Evolutionary conservation across 2,113 vertebrate genomes (phyloP).

Genomic region (Chloebia gouldiae): DNA sequence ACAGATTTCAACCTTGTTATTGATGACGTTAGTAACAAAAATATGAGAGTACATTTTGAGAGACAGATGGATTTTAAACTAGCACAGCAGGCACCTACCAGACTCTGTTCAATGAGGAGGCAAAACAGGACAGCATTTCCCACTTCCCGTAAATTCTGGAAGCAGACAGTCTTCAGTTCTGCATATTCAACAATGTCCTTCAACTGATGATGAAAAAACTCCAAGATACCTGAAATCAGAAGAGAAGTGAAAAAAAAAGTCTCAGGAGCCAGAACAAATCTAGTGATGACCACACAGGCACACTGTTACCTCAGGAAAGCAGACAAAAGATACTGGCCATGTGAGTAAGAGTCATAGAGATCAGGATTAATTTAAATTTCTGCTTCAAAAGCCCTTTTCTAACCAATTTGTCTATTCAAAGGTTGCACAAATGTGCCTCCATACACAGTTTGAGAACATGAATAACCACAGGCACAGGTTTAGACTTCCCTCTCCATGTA

Average conservation of each 20-base stretch:
- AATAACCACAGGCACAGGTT: accelerated
- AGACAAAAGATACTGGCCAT: background rate
- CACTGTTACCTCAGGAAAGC: background rate
- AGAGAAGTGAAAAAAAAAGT: background rate
- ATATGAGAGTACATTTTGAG: background rate
- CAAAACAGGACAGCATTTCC: conserved; percentile 89
- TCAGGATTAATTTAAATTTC: background rate
- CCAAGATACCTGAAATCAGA: conserved; percentile 80
- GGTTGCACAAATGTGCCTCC: background rate
- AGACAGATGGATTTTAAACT: background rate
- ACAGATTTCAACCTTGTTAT: background rate
- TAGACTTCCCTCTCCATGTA: background rate
- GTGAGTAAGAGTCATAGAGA: accelerated
- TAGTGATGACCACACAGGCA: background rate
- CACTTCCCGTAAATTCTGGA: conserved; percentile 89
- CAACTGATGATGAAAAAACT: conserved; percentile 90
- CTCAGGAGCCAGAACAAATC: background rate
- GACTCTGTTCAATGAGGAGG: conserved; percentile 87
- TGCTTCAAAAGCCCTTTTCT: background rate
- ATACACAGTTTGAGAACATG: background rate
- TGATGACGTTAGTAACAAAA: background rate
- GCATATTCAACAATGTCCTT: conserved; percentile 91
- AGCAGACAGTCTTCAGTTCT: conserved; percentile 88
- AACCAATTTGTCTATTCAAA: background rate
- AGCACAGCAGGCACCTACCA: conserved; percentile 75